Evolutionary conservation across 2,888 invertebrate genomes (phyloP), one percentile per base, ranked within the genome.

Genomic region (Drosophila sordidula): DNA sequence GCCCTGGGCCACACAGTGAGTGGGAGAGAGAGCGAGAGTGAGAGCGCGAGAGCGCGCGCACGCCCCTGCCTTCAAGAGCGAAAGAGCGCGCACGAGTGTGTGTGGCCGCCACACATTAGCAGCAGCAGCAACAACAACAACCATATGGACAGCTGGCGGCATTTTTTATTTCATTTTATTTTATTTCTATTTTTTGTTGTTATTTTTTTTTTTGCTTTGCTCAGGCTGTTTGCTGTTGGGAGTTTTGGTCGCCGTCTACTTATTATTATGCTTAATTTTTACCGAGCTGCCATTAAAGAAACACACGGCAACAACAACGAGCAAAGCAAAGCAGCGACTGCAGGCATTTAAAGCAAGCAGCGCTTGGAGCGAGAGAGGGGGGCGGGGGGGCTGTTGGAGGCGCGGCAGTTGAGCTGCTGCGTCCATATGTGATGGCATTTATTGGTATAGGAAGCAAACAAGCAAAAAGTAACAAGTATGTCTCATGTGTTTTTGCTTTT

Each of bases 251-350:
- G 82, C 62, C 77, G 72, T 84, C 85, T 84, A 78, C 80, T 82
- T 81, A 81, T 77, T 81, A 85, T 81, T 80, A 82, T 82, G 86
- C 86, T 81, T 85, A 81, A 81, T 81, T 85, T 80, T 77, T 75
- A 62, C 58, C 65, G 55, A 71, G 77, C 32, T 74, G 68, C 69
- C 62, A 74, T 82, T 85, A 81, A 85, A 76, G 73, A 46, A 75
- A 51, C 68, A 67, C 74, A 74, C 73, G 57, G 70, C 55, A 70
- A 54, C 51, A 49, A 54, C 77, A 57, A 12, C 29, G 9, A 3
- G 29, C 9, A 44, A 57, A 71, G 64, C 52, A 41, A 32, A 55
- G 58, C 58, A 61, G 46, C 22, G 63, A 63, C 67, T 68, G 64
- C 61, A 68, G 62, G 66, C 71, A 70, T 73, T 73, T 73, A 63